Base-by-base conservation (phyloP, 2,888 invertebrate genomes). In the Xylophagus ater region DNA sequence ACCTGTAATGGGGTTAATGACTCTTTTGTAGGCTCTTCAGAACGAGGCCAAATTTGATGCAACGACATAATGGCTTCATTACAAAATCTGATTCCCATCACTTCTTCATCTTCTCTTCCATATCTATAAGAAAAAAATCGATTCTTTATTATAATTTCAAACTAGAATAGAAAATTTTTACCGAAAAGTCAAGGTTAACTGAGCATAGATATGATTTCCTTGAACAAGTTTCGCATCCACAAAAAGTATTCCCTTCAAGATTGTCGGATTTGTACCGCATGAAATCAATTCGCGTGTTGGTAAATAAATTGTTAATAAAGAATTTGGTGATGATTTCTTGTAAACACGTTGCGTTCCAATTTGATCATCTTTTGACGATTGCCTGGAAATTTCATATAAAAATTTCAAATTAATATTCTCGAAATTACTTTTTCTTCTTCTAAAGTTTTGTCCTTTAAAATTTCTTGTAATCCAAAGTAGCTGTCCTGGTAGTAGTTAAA, bases 71-170 rank as follows among this genome's bases (percentile, higher is more conserved):
- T 83, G 37, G 94, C 87, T 67, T 97, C 96, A 62, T 96, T 97
- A 69, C 94, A 89, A 70, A 97, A 97, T 57, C 93, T 90, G 49
- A 97, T 73, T 0, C 97, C 97, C 80, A 97, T 87, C 17, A 97
- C 96, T 66, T 97, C 96, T 60, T 97, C 86, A 61, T 97, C 96
- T 68, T 97, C 96, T 32, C 96, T 73, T 0, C 96, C 96, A 59
- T 97, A 97, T 51, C 81, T 81, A 60, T 18, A n/a, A 26, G 12
- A 26, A 26, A 35, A 26, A 18, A 9, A 35, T 14, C 5, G 13
- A 10, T 23, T 23, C 23, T 23, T n/a, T 2, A 23, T 8, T n/a
- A 23, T 23, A 10, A 23, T 23, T 23, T 17, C 10, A 17, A 15
- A 17, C 31, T 9, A 18, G 19, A 31, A 18, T 28, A 10, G 14